Conservation (phyloP, 1,140 invertebrate species). For the Zaprionus inermis region DNA sequence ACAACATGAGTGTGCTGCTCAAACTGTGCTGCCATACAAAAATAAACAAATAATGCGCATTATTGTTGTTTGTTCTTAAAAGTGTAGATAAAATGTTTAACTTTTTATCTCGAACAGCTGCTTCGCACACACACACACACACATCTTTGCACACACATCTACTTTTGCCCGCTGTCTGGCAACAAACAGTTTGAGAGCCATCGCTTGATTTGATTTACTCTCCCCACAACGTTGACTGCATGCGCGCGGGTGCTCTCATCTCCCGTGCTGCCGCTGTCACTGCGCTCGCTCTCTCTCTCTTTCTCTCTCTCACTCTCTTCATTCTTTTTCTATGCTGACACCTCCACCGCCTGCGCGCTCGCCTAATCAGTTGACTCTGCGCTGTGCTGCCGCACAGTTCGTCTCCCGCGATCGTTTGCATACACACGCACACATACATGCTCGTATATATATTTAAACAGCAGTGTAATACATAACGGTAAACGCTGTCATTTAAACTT, state of each 20-base stretch:
- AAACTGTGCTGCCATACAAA: conserved; percentile 50
- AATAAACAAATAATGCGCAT: conserved; percentile 44
- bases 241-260: not conserved
- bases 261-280: not conserved
- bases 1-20: conserved; percentile 16
- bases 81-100: conserved; percentile 36
- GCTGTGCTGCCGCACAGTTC: conserved; percentile 60
- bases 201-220: not conserved
- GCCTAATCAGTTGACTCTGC: conserved; percentile 60
- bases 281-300: not conserved
- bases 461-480: conserved; percentile 52
- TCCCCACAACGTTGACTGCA: not conserved
- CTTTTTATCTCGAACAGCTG: conserved; percentile 10
- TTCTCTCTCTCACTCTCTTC: not conserved
- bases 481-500: conserved; percentile 43
- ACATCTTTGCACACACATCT: conserved; percentile 3
- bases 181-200: conserved; percentile 53
- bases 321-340: not conserved
- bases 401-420: conserved; percentile 58
- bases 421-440: conserved; percentile 19
- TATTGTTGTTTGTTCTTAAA: conserved; percentile 11
- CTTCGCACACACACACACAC: not conserved
- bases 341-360: conserved; percentile 37
- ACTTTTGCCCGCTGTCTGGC: conserved; percentile 37
- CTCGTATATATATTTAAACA: conserved; percentile 19